These are phyloP conservation scores for Apaloderma vittatum DNA, from an alignment of 2,113 vertebrate genomes.

Conservation along the genomic window DNA sequence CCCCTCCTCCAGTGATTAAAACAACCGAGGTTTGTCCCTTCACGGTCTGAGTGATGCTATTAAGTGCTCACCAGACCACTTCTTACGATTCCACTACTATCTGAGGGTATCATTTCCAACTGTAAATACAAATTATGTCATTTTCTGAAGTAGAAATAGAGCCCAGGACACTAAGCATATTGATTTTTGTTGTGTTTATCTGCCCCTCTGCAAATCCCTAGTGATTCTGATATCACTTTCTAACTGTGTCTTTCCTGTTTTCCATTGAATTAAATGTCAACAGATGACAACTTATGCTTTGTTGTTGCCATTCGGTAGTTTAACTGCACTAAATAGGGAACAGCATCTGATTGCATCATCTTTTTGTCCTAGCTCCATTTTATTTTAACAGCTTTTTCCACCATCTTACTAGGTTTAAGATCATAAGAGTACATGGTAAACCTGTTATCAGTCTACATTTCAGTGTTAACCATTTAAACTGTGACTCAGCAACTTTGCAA, in stretches of 20 bases:
- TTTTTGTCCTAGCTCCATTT: background rate
- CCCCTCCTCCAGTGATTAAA: background rate
- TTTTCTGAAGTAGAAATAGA: background rate
- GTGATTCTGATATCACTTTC: conserved; percentile 13
- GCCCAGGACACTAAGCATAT: background rate
- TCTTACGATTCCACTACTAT: background rate
- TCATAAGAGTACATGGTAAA: background rate
- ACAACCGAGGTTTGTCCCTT: background rate
- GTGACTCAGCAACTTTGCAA: background rate
- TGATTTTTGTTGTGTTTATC: conserved; percentile 31
- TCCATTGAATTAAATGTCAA: conserved; percentile 55
- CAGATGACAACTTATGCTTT: conserved; percentile 46
- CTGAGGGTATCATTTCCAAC: background rate
- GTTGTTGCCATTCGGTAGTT: conserved; percentile 12
- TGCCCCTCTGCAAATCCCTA: background rate
- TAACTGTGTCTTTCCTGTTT: conserved; percentile 27
- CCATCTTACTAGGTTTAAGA: background rate
- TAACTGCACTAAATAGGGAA: conserved; percentile 11
- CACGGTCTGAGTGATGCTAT: background rate
- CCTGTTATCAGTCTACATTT: background rate
- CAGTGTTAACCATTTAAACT: background rate
- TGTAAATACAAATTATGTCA: background rate
- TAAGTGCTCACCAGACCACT: background rate
- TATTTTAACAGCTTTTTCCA: conserved; percentile 18
- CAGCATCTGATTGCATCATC: background rate